Base-by-base conservation (phyloP, 1,140 invertebrate genomes). In the Cecropterus lyciades region DNA sequence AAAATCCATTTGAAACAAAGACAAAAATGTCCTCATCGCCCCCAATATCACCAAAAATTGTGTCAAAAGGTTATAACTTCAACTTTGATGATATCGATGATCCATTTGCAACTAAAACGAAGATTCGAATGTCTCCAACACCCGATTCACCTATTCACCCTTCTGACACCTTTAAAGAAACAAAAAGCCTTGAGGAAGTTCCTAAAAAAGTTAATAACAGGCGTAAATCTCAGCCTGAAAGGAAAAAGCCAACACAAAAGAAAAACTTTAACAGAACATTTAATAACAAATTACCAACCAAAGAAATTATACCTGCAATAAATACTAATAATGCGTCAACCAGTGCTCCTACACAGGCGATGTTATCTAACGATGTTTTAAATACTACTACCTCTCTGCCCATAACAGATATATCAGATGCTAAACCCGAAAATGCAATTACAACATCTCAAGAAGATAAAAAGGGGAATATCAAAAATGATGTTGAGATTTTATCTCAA, bases 1-100 rank as follows among this genome's bases (percentile, higher is more conserved):
- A 69, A 10, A 74, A 68, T 60, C 52, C 56, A 48, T 46, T 73
- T 57, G 27, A 55, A n/a, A 72, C 52, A 52, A 64, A 75, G 48
- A 59, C 27, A 42, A 72, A 74, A 51, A 37, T 72, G 14, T 14
- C 52, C 8, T 10, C 10, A 10, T 80, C 80, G 20, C 82, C 87
- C 16, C 77, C 79, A 9, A 70, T 63, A 16, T 83, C 80, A 20
- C 77, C 79, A 17, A 75, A 75, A 67, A 75, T 82, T 40, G 56
- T 51, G 53, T 80, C 77, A 40, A 89, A 85, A 71, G 85, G 82
- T 14, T 91, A 89, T 67, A 85, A 87, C 62, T 83, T 88, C 42
- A 85, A 89, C 67, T 91, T 91, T 69, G 88, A 89, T 66, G 82
- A 87, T 27, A 82, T 89, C 27, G 82, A 86, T 33, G 75, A 91